Base-by-base conservation (phyloP, 2,113 vertebrate genomes). In the Vanacampus margaritifer region DNA sequence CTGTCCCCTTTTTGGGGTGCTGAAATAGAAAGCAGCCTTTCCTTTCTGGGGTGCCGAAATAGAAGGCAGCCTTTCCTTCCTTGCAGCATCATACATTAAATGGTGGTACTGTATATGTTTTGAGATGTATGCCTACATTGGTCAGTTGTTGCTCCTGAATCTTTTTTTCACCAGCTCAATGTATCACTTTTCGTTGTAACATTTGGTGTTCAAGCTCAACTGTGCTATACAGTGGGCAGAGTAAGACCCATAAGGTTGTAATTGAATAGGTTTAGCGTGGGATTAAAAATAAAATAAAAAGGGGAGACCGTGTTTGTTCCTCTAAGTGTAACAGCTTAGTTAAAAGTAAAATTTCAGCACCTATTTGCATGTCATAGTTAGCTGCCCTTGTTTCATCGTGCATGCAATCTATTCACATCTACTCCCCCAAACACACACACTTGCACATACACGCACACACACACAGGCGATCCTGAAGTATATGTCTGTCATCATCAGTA, bases 41-140 rank as follows among this genome's bases (percentile, higher is more conserved):
- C 72, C 6, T n/a, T 32, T 67, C 73, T 36, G 39, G 75, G 75
- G 86, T 91, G 80, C 91, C 91, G 89, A 91, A 91, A 90, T 77
- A n/a, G 9, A 35, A 21, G 32, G 45, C 35, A 32, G 35, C 17
- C 13, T 58, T 37, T 71, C 72, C 6, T n/a, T 32, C 65, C 73
- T 68, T 6, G 53, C 61, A 66, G 35, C 51, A 17, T 37, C 45
- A 19, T 24, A 60, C 54, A 43, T 68, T 41, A 64, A 46, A 75
- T n/a, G 50, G 21, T n/a, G 63, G 53, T 57, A 73, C n/a, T n/a
- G n/a, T n/a, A n/a, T 19, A 63, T 39, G n/a, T 9, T 43, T 48
- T 64, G 24, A 46, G 23, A 14, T 3, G n/a, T n/a, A 63, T 43
- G 35, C 13, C 36, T 14, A 21, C 56, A 58, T 59, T n/a, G 6